phyloP scores from a whole-genome alignment of 2,888 invertebrate genomes.

The Xestia rhomboidea region DNA sequence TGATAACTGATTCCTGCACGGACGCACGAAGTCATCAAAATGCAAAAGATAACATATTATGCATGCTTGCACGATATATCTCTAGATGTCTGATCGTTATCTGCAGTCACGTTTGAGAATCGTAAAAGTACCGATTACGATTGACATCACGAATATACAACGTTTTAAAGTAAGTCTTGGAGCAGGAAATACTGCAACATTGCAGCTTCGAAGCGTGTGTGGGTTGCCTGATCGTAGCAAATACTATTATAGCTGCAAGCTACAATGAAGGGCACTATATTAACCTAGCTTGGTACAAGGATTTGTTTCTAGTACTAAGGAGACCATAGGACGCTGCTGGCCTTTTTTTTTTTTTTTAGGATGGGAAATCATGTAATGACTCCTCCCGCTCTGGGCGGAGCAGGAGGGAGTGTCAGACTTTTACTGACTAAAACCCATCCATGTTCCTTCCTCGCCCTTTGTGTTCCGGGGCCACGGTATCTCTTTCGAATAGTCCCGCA shows the following conservation, averaged over 20 bases:
- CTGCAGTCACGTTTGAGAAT: constrained; percentile 30
- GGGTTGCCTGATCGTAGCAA: neutral
- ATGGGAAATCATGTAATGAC: too few relatives aligned
- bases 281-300: neutral
- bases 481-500: too few relatives aligned
- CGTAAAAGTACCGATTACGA: constrained; percentile 24
- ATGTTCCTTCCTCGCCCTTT: too few relatives aligned
- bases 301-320: neutral
- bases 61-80: constrained; percentile 16
- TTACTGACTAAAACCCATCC: too few relatives aligned
- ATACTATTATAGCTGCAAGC: too few relatives aligned
- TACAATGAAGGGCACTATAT: neutral
- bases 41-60: constrained; percentile 39
- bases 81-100: constrained; percentile 19
- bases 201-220: neutral
- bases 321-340: neutral
- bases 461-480: too few relatives aligned
- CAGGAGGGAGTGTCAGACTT: too few relatives aligned
- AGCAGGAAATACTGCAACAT: constrained; percentile 28
- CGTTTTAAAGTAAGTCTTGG: constrained; percentile 24
- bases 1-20: neutral
- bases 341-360: too few relatives aligned
- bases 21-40: constrained; percentile 20
- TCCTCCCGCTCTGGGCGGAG: too few relatives aligned
- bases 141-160: constrained; percentile 26